Evolutionary conservation across 2,113 vertebrate species (phyloP), one percentile per base, ranked within the genome.

Genomic region (Pica pica): DNA sequence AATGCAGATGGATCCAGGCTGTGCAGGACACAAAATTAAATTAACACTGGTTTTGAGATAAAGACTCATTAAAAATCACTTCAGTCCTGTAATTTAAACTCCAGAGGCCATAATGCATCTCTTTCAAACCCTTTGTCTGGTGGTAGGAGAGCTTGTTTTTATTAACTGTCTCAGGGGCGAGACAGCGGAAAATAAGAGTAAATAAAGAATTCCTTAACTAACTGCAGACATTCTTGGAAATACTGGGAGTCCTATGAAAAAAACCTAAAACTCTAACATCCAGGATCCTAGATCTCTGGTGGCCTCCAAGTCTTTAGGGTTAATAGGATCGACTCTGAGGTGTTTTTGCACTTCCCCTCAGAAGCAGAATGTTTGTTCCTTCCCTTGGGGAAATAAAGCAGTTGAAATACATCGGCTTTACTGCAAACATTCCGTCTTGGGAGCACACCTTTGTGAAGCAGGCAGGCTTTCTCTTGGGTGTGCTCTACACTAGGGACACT

Each of bases 231-330:
- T 42, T 65, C 3, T 52, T 65, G 49, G 22, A 33, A 73, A 41
- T 53, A n/a, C 2, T 50, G 23, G 2, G 16, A 86, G 13, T 14
- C 30, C n/a, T 57, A 5, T 0, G 0, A 44, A 78, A 49, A 44
- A 9, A 35, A 31, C 27, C 14, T 37, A 37, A n/a, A 80, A 53
- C 7, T 33, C 0, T 27, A 65, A n/a, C 10, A 44, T 49, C 7
- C 39, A 9, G 28, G 37, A 70, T 57, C 33, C 31, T 65, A 30
- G 2, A 13, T 77, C 46, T 70, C 50, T 73, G 37, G 15, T 86
- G 65, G 15, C 28, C 61, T 68, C 80, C 9, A 49, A 15, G 20
- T 6, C 35, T 16, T 64, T 47, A 35, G 19, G 49, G 26, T 57
- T 46, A 83, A 44, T 59, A 55, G 23, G 27, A 20, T 76, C 31